Base-by-base conservation (phyloP, 1,140 invertebrate species). In the Lepidurus arcticus region DNA sequence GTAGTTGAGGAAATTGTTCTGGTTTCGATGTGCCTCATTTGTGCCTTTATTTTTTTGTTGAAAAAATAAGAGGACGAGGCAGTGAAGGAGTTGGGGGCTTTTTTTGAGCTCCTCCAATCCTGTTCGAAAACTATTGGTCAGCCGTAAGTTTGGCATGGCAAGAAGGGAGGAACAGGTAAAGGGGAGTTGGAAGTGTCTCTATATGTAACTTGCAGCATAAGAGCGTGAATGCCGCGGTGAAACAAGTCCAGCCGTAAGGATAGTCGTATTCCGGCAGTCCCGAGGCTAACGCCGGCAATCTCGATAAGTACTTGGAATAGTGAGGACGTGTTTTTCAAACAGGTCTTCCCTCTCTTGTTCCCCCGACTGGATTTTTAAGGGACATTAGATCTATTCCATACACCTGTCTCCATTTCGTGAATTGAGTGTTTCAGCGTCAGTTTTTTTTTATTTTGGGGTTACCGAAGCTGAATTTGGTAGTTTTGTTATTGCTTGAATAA, bases 21-120 rank as follows among this genome's bases (percentile, higher is more conserved):
- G 82, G 80, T 82, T 80, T 73, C 78, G 77, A 76, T 76, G 79
- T 77, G 76, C 44, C 45, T 42, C 53, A 45, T 53, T 16, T 47
- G 43, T 42, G 44, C 34, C 44, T 47, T 44, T 21, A 34, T 47
- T 76, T 75, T 77, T 82, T 24, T 83, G 80, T 73, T 79, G 79
- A 34, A 81, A 79, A 34, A 34, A 34, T 2, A 34, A 3, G 3
- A 65, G 53, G 47, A 65, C 47, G 21, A 65, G 47, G 1, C 16
- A 47, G 53, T 9, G 53, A 65, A 65, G n/a, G 53, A 65, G 53
- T 65, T 65, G 16, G 16, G 16, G 16, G 13, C 21, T 21, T 65
- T 65, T 65, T 21, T 65, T 65, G 53, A 65, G 53, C 53, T 21
- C 53, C 53, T 21, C 16, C 53, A 65, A 65, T 65, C 53, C 53